Evolutionary conservation across 92 coral and sea anemone genomes (phyloP), one percentile per base, ranked within the genome.

Genomic region (Montipora capitata): DNA sequence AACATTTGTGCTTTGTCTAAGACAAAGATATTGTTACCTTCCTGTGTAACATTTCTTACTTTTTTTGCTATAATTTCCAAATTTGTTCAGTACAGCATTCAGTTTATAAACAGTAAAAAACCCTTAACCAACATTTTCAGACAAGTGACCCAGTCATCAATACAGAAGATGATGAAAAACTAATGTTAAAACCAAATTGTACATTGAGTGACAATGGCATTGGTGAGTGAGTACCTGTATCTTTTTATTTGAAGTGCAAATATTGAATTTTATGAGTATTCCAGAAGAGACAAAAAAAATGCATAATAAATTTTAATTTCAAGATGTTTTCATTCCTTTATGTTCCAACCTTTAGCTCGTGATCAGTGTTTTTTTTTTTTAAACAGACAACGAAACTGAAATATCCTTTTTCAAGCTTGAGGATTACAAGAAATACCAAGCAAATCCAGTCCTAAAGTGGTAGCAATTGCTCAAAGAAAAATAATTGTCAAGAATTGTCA

Each of bases 61-160:
- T 54, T 54, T 54, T 54, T 9, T 54, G 7, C 10, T 10, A 48
- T 48, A 48, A 48, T 54, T 54, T 54, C 15, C 61, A 54, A 9
- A 9, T 7, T 54, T 54, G 61, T 54, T 3, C 15, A 54, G 14
- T 54, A 11, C 3, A 9, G 8, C 51, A 9, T 54, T 54, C 16
- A 54, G 15, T 12, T 12, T 11, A 7, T 54, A 45, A 45, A 8
- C 51, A 45, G 5, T 45, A 45, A 45, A 8, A 45, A 45, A 8
- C 9, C 6, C 51, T 4, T 8, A 39, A 57, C 51, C 18, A 15
- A 35, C 69, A 35, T 51, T 67, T 74, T 88, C 68, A 98, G 99
- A 95, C 99, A 75, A 98, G 95, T 89, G 96, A 98, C 74, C 99
- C 99, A 80, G 95, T 94, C 12, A 98, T 98, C 14, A 91, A 95